Base-by-base conservation (phyloP, 2,113 vertebrate species). In the Glaucomys volans region DNA sequence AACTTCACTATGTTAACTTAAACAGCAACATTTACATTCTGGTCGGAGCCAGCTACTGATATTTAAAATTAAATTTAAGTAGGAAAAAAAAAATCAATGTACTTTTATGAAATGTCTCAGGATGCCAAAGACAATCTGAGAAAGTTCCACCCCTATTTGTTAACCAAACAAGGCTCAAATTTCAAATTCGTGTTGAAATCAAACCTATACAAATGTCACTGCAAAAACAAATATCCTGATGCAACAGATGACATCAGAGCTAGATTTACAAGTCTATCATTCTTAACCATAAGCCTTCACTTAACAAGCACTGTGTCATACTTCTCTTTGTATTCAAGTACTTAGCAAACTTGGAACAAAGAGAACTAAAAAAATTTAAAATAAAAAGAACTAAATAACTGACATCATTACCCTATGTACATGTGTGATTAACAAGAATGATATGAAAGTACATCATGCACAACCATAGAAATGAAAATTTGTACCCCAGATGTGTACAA, bases 151-250 rank as follows among this genome's bases (percentile, higher is more conserved):
- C 24, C 71, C 59, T 91, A 82, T 76, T 40, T 93, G 90, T 94
- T 96, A 94, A 96, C 22, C 92, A 97, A 97, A 98, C 44, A 95
- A 87, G 50, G 10, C 42, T 97, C 62, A 42, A 81, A 79, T 91
- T 54, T 88, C 87, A 96, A 87, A 97, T 95, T 44, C 64, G 62
- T 85, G 35, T 24, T 93, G 12, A 84, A 89, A 69, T 92, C 76
- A 94, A 91, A 97, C 28, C 67, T 77, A 86, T 32, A 87, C 28
- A 95, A 96, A 96, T 77, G 71, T 90, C 94, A 94, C 0, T 69
- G 90, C 40, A 96, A 94, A 97, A 89, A 82, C 67, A 95, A 95
- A 95, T 8, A 87, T 7, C 32, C 57, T 94, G 76, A 91, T 87
- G 50, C 64, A 97, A 92, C 0, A 94, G 66, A 76, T 64, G 76